These are phyloP conservation scores for Ptilorrhoa leucosticta DNA, from an alignment of 2,113 vertebrate genomes.

Conservation along the genomic window DNA sequence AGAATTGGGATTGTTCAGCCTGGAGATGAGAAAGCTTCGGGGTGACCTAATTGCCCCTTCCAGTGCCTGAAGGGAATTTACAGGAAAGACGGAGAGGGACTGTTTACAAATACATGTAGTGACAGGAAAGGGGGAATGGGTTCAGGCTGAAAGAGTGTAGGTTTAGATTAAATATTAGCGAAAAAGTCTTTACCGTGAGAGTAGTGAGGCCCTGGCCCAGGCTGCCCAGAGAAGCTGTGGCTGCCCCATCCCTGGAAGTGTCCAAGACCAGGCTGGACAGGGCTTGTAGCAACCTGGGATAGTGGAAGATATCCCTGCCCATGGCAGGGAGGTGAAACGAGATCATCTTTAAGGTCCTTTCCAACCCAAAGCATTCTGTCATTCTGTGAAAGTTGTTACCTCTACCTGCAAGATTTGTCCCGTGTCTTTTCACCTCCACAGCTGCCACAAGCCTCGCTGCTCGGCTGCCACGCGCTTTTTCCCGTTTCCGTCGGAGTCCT, in stretches of 20 bases:
- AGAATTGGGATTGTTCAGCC: neutral
- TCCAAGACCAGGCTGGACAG: neutral
- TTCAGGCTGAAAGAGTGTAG: neutral
- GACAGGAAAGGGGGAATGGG: neutral
- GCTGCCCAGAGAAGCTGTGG: neutral
- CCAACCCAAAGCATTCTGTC: neutral
- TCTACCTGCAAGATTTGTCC: no score
- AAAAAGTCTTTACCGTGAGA: no score
- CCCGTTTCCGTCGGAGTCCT: neutral
- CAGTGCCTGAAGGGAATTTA: neutral
- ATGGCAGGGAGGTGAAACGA: no score
- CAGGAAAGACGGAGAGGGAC: neutral
- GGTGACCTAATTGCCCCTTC: neutral
- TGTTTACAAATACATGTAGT: neutral
- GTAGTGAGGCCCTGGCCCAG: neutral
- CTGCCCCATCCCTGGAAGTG: neutral
- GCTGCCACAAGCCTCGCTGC: neutral
- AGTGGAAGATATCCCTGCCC: neutral
- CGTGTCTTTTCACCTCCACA: no score
- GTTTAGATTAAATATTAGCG: neutral
- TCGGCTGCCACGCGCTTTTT: fast-evolving
- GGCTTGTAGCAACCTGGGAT: neutral
- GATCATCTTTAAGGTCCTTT: neutral
- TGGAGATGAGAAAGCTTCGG: neutral
- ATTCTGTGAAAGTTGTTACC: fast-evolving